Base-by-base conservation (phyloP, 2,888 invertebrate genomes). In the Scaptomyza cyrtandrae region DNA sequence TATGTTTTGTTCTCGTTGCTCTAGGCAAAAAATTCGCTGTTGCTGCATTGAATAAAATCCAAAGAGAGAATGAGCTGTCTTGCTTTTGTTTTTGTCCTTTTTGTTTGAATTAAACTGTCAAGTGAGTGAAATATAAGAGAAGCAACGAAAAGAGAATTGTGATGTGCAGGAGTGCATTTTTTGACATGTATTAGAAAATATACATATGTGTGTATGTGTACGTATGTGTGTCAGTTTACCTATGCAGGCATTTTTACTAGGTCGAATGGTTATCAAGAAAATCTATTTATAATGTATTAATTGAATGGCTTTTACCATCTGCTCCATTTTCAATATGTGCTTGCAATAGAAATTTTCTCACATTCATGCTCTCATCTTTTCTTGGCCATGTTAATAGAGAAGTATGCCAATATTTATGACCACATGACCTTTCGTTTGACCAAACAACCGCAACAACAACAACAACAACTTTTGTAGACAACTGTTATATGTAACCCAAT, bases 401-500 rank as follows among this genome's bases (percentile, higher is more conserved):
- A 33, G 9, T 33, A 31, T 24, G 50, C n/a, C 37, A 35, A 50
- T 19, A 50, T 19, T n/a, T 33, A 49, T 35, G 6, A 50, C n/a
- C 4, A 14, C 6, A 24, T 50, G 50, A 50, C 35, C 50, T 50
- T 50, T 50, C 19, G n/a, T 2, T 24, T 35, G 19, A 49, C 1
- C 41, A 43, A 54, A 35, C 29, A 19, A 43, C 35, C 27, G 29
- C 48, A 53, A 31, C 16, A 19, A 35, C n/a, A 45, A 24, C 24
- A 24, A 24, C 24, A 24, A 24, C 3, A 24, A 24, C 24, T 24
- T 4, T 3, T 48, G 41, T 10, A 37, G 37, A 54, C 44, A 53
- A 54, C 70, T 16, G 59, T 54, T 39, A 45, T 55, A 63, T 44
- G 66, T 80, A 76, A 75, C 80, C 76, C 80, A 75, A 65, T 75